Percentiles rank a stretch among this genome's conserved stretches.
phyloP scores from a whole-genome alignment of 1,140 invertebrate genomes.

The Lordiphosa clarofinis region DNA sequence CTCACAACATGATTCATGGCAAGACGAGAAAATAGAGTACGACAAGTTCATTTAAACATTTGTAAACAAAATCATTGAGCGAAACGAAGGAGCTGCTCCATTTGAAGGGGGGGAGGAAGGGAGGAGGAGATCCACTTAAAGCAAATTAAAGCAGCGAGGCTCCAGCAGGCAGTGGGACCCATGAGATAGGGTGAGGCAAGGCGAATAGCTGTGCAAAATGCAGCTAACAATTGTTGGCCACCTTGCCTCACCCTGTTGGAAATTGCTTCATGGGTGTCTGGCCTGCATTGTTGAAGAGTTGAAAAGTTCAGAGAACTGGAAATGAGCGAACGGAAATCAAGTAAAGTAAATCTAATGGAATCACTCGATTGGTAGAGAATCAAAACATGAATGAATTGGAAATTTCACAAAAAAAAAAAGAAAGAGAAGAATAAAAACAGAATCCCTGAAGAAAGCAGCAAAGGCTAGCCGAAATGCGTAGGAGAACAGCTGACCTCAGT shows the following conservation, averaged over 20 bases:
- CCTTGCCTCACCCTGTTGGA: neutral
- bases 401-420: too few species aligned
- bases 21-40: neutral
- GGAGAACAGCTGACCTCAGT: too few species aligned
- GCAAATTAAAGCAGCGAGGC: neutral
- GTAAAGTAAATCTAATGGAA: constrained; percentile 4
- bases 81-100: neutral
- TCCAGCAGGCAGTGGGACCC: neutral
- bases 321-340: constrained; percentile 7
- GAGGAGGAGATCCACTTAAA: neutral
- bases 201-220: too few species aligned
- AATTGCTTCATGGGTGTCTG: neutral
- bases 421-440: too few species aligned
- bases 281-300: constrained; percentile 10
- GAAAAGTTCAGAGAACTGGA: constrained; percentile 36
- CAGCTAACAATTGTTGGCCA: constrained; percentile 1
- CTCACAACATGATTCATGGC: too few species aligned
- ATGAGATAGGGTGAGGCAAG: too few species aligned
- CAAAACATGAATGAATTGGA: constrained; percentile 4
- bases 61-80: constrained; percentile 61
- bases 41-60: constrained; percentile 41
- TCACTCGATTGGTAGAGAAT: neutral
- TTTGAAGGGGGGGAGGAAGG: too few species aligned
- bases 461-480: too few species aligned
- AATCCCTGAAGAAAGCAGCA: too few species aligned